phyloP scores from a whole-genome alignment of 2,113 vertebrate species.

The Xiphias gladius region DNA sequence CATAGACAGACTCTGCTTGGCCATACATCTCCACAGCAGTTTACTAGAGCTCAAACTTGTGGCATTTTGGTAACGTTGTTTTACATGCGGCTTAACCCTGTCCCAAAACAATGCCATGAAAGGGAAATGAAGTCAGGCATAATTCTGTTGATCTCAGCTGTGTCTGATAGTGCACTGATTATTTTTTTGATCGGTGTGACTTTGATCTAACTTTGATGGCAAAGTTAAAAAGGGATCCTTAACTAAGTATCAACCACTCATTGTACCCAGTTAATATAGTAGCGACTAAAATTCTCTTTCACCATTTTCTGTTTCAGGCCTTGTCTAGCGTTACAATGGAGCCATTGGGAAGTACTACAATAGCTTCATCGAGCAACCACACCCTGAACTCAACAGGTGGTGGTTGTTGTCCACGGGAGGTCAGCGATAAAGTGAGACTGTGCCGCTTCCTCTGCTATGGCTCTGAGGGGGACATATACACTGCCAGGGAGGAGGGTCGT shows the following conservation, averaged over 20 bases:
- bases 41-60: not conserved
- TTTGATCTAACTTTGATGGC: not conserved
- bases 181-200: not conserved
- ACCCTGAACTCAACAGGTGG: constrained; percentile 70
- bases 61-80: not conserved
- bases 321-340: constrained; percentile 67
- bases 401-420: constrained; percentile 71
- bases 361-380: constrained; percentile 70
- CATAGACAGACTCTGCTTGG: not conserved
- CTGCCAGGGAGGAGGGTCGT: constrained; percentile 83
- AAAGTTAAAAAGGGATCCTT: not conserved
- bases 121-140: not conserved
- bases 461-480: constrained; percentile 88
- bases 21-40: not conserved
- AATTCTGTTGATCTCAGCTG: not conserved
- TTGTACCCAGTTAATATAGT: not conserved
- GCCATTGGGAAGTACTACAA: constrained; percentile 70
- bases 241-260: not conserved
- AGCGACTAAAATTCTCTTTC: not conserved
- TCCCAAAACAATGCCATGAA: not conserved
- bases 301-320: constrained; percentile 33
- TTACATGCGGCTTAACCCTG: not conserved
- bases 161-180: not conserved
- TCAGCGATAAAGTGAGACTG: constrained; percentile 87
- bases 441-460: constrained; percentile 93